These are phyloP conservation scores for Heterodera schachtii DNA, from an alignment of 1,140 invertebrate genomes.

Conservation along the genomic window DNA sequence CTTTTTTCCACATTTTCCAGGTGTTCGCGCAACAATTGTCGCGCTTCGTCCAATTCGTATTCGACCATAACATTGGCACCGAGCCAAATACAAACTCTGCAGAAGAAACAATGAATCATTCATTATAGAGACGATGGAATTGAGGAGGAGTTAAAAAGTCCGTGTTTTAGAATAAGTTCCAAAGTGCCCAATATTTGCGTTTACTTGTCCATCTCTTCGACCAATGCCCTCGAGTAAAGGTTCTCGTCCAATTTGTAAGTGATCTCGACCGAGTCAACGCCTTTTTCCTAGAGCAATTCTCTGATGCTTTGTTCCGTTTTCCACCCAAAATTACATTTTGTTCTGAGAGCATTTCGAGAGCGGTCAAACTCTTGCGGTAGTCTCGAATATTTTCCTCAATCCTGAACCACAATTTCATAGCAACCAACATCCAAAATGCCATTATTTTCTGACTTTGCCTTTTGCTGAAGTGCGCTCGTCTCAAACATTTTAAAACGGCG, in stretches of 20 bases:
- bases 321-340: slow-evolving; percentile 75
- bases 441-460: slow-evolving; percentile 69
- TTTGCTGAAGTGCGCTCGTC: slow-evolving; percentile 80
- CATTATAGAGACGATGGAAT: background rate
- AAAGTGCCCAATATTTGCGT: background rate
- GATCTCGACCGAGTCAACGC: slow-evolving; percentile 75
- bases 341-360: slow-evolving; percentile 40
- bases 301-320: background rate
- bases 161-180: too few relatives aligned
- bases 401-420: slow-evolving; percentile 35
- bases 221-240: slow-evolving; percentile 84
- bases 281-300: slow-evolving; percentile 60
- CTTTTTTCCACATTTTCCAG: slow-evolving; percentile 83
- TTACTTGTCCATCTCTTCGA: slow-evolving; percentile 80
- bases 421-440: too few relatives aligned
- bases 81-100: slow-evolving; percentile 88
- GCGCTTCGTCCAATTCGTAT: slow-evolving; percentile 88
- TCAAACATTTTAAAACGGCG: slow-evolving; percentile 97
- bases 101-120: background rate
- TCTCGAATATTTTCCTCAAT: slow-evolving; percentile 82
- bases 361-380: slow-evolving; percentile 79
- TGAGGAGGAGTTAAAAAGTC: background rate
- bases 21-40: slow-evolving; percentile 83
- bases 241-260: slow-evolving; percentile 92
- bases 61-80: slow-evolving; percentile 98